phyloP scores from a whole-genome alignment of 2,888 invertebrate genomes.

The Caenorhabditis sp. region DNA sequence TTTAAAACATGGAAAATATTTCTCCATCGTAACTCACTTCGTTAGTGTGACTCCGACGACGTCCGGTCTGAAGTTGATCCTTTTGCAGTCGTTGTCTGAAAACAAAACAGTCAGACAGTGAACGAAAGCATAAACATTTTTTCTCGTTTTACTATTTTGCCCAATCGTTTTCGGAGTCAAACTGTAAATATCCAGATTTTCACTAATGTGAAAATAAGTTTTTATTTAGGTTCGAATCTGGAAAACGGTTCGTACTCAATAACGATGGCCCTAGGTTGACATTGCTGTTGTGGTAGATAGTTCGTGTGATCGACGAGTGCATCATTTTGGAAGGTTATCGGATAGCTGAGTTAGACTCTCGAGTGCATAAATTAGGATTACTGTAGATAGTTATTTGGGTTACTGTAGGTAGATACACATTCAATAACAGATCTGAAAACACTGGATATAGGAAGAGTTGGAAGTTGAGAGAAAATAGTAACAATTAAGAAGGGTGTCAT shows the following conservation, averaged over 20 bases:
- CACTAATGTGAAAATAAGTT: too few species aligned
- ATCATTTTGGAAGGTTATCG: slow-evolving; percentile 47
- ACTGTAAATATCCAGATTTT: too few species aligned
- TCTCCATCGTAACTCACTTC: too few species aligned
- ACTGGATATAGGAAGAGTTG: neutral
- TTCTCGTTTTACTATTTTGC: too few species aligned
- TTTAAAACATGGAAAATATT: too few species aligned
- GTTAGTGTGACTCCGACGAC: slow-evolving; percentile 63
- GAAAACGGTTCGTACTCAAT: too few species aligned
- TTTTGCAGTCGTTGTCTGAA: slow-evolving; percentile 47
- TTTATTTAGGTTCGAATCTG: neutral
- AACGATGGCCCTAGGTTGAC: slow-evolving; percentile 58
- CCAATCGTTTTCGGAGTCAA: too few species aligned
- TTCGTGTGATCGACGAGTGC: slow-evolving; percentile 66
- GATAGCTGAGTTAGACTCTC: neutral
- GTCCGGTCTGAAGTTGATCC: slow-evolving; percentile 30
- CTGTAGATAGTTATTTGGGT: slow-evolving; percentile 8
- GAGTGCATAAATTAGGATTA: too few species aligned
- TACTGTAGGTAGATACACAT: slow-evolving; percentile 14
- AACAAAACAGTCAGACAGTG: too few species aligned
- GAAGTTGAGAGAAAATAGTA: too few species aligned
- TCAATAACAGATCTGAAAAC: slow-evolving; percentile 26
- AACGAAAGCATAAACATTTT: too few species aligned
- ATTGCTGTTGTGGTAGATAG: slow-evolving; percentile 62
- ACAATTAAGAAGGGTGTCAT: too few species aligned